Evolutionary conservation across 2,113 vertebrate species (phyloP), one percentile per base, ranked within the genome.

Genomic region (Anolis sagrei): DNA sequence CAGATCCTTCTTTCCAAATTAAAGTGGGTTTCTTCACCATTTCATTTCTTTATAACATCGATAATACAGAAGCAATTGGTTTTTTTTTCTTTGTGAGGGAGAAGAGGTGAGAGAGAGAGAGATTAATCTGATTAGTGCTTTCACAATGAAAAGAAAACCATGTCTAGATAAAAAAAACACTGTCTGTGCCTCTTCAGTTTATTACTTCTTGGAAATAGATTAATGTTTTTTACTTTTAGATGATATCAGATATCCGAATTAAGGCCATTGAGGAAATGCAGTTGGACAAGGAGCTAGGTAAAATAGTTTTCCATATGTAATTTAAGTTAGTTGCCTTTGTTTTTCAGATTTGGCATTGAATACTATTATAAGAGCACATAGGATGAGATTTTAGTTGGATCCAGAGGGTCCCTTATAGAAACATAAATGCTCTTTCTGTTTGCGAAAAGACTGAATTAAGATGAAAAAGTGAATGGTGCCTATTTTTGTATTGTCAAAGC

Each of bases 221-320:
- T 44, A 79, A 21, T 14, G 29, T 5, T 84, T 87, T 95, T 87
- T 94, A 64, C 7, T 90, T 93, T 86, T 84, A 99, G 98, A 93
- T 98, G 93, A 94, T 99, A 92, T 92, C 93, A 87, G 97, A 98
- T 91, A 97, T 99, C 91, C 98, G 97, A 92, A 96, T 95, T 93
- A 97, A 96, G 88, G 98, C 98, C 3, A 94, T 98, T 72, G 93
- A 95, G 81, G 97, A 97, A 90, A 95, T 99, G 89, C 95, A 97
- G 86, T 93, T 98, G 39, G 91, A 96, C 83, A 94, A 97, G 66
- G 93, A 97, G 48, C 89, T 96, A 92, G 98, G 98, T 97, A 92
- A 96, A 86, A 39, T 25, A 61, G 89, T 70, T 69, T 85, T 87
- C 74, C 72, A 16, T 8, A 80, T 61, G 49, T 79, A 29, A 58